Evolutionary conservation across 2,797 vertebrate genomes (phyloP), one percentile per base, ranked within the genome.

Genomic region (Muscicapa comitata): DNA sequence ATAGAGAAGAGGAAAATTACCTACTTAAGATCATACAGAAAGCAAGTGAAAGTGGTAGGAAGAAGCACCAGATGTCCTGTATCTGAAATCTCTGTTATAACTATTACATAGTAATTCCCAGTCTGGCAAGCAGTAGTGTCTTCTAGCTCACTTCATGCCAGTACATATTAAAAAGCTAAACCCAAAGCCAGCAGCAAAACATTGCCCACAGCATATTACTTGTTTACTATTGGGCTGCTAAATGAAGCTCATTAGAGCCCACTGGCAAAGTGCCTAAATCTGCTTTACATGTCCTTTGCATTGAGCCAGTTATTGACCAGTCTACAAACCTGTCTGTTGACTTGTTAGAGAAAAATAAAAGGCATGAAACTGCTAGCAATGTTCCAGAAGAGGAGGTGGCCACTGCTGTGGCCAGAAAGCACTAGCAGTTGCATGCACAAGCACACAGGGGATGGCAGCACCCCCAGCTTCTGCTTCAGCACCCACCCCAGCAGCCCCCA

Each of bases 81-180:
- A 87, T 88, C 78, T 88, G 75, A 80, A 94, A 79, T 63, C 43
- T 67, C 72, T 95, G 40, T 73, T 95, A 86, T 54, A 93, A 80
- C 35, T 38, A 82, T 95, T 85, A 94, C 67, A 91, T 87, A 87
- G 53, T 68, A 88, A 88, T 90, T 91, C 45, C 20, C 61, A 82
- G 57, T 26, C 68, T 96, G 89, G 89, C 89, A 91, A 77, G 28
- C 26, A 0, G 6, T 80, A 77, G 73, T 40, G 15, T 87, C 53
- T 94, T 91, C 72, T 87, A 68, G 42, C 1, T 2, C 35, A 18
- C 54, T 83, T 90, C n/a, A 29, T 77, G 65, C 21, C 65, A 85
- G 76, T 67, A 55, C 47, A 37, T 74, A 83, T 74, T 83, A 65
- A 94, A 92, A 93, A 94, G 28, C 25, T 83, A 53, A 91, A 87